Percentiles rank a stretch among this genome's conserved stretches.
Evolutionary conservation across 2,888 invertebrate species (phyloP).

Genomic region (Choreutis nemorana): DNA sequence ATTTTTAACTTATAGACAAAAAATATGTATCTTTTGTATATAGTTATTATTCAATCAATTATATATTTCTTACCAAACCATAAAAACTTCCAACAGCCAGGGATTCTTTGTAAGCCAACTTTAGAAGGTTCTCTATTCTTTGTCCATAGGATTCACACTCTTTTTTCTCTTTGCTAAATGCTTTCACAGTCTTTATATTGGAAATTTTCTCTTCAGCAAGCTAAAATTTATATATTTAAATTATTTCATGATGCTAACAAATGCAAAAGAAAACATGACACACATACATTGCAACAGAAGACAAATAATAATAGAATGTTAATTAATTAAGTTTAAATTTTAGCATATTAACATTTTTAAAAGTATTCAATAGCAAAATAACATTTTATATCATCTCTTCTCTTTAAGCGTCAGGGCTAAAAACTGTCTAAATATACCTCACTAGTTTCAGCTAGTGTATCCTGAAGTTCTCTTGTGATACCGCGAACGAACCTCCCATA

Average conservation of each 20-base stretch:
- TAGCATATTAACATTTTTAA: too few relatives aligned
- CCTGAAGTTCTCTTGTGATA: constrained; percentile 83
- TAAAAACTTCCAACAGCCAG: constrained; percentile 89
- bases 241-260: too few relatives aligned
- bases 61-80: constrained; percentile 72
- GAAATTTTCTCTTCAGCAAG: constrained; percentile 91
- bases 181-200: constrained; percentile 92
- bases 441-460: constrained; percentile 67
- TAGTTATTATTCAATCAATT: not conserved
- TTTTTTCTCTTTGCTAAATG: constrained; percentile 85
- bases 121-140: constrained; percentile 75
- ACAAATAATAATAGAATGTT: too few relatives aligned
- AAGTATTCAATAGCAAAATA: too few relatives aligned
- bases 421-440: constrained; percentile 24
- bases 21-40: constrained; percentile 1
- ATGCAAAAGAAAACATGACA: too few relatives aligned
- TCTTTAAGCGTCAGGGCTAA: not conserved
- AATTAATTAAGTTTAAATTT: too few relatives aligned
- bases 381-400: too few relatives aligned
- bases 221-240: too few relatives aligned
- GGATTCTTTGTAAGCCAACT: constrained; percentile 86
- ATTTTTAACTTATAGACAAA: not conserved
- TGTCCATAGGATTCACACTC: constrained; percentile 76
- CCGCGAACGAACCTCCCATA: constrained; percentile 86
- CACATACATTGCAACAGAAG: too few relatives aligned